Percentiles rank a stretch among this genome's conserved stretches.
Conservation (phyloP, 1,140 invertebrate species). For the Microplitis demolitor region DNA sequence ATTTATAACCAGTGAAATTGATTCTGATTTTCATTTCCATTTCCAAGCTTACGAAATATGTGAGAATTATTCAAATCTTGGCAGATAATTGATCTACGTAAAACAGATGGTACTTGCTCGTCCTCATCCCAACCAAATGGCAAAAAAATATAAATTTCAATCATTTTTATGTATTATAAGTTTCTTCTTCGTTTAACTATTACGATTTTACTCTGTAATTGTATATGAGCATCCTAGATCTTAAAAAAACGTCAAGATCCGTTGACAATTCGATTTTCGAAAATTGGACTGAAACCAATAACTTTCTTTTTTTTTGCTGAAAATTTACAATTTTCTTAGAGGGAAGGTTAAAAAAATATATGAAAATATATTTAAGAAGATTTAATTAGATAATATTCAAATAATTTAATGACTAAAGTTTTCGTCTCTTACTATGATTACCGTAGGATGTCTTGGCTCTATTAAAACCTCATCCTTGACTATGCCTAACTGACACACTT, state of each 20-base stretch:
- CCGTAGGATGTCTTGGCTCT: neutral
- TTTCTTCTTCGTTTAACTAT: too few relatives aligned
- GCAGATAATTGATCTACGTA: neutral
- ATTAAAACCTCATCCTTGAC: neutral
- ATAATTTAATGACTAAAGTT: neutral
- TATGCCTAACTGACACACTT: neutral
- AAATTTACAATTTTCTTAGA: too few relatives aligned
- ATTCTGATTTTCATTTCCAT: neutral
- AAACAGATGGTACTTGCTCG: neutral
- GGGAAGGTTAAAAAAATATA: too few relatives aligned
- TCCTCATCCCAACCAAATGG: neutral
- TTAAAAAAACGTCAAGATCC: too few relatives aligned
- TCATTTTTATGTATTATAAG: too few relatives aligned
- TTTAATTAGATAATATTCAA: neutral
- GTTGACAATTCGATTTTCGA: too few relatives aligned
- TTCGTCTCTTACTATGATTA: neutral
- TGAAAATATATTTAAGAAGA: neutral
- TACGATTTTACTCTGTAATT: too few relatives aligned
- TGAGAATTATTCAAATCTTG: neutral
- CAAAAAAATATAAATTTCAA: too few relatives aligned
- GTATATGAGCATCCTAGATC: too few relatives aligned
- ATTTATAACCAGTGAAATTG: neutral
- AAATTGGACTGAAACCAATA: too few relatives aligned
- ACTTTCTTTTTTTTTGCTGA: too few relatives aligned
- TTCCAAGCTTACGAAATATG: neutral